These are phyloP conservation scores for Benthosema pterotum DNA, from an alignment of 2,797 vertebrate species.

Conservation along the genomic window DNA sequence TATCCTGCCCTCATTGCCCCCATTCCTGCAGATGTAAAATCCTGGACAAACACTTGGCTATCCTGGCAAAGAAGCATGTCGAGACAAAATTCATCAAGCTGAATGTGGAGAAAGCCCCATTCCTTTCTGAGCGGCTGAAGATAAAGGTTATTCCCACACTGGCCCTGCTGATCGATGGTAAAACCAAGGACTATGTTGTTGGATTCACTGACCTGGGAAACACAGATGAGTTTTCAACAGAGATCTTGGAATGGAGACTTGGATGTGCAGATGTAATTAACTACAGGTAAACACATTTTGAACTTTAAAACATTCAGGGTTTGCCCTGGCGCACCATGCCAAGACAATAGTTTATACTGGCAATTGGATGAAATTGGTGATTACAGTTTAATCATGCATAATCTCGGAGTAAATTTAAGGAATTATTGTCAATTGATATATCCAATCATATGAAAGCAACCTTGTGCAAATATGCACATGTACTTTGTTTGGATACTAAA, in stretches of 20 bases:
- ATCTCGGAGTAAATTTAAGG: too few relatives aligned
- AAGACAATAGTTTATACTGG: too few relatives aligned
- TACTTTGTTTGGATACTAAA: too few relatives aligned
- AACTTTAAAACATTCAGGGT: too few relatives aligned
- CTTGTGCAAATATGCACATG: too few relatives aligned
- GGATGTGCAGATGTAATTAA: constrained; percentile 90
- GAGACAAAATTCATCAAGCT: constrained; percentile 98
- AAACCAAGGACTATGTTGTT: constrained; percentile 93
- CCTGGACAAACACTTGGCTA: constrained; percentile 90
- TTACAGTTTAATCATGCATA: too few relatives aligned
- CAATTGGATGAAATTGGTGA: too few relatives aligned
- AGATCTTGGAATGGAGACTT: constrained; percentile 95
- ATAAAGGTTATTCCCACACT: constrained; percentile 95
- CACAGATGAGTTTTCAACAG: constrained; percentile 94
- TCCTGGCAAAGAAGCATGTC: constrained; percentile 93
- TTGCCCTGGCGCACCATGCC: too few relatives aligned
- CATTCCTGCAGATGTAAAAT: constrained; percentile 87
- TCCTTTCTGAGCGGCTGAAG: constrained; percentile 91
- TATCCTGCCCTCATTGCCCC: constrained; percentile 2
- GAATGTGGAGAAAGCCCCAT: constrained; percentile 95
- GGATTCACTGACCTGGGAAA: constrained; percentile 95
- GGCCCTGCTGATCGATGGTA: constrained; percentile 92
- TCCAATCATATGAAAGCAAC: too few relatives aligned
- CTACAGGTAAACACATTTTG: constrained; percentile 86
- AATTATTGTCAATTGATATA: too few relatives aligned